phyloP scores from a whole-genome alignment of 2,113 vertebrate species.

The Phodopus roborovskii region DNA sequence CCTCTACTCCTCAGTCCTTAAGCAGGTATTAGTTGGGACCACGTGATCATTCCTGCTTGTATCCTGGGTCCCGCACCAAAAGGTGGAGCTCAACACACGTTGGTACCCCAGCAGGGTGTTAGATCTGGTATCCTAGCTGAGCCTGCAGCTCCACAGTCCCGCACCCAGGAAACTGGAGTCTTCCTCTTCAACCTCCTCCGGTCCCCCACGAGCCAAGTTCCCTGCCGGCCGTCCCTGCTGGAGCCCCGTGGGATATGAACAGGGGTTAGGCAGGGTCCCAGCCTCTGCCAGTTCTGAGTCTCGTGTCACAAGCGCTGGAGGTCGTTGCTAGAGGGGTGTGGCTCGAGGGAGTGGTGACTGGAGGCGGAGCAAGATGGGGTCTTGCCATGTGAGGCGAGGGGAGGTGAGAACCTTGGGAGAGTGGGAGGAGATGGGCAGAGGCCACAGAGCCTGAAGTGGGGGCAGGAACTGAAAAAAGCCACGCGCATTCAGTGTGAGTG shows the following conservation, averaged over 20 bases:
- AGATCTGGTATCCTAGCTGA: not conserved
- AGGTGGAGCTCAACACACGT: not conserved
- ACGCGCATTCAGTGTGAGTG: not conserved
- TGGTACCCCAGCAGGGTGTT: not conserved
- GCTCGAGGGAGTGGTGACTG: not conserved
- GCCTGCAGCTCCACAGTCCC: not conserved
- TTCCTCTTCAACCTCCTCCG: not conserved
- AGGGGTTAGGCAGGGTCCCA: not conserved
- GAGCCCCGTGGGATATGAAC: not conserved
- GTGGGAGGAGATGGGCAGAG: not conserved
- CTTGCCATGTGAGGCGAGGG: not conserved
- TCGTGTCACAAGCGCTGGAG: constrained; percentile 62
- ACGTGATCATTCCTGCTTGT: not conserved
- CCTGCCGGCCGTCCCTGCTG: not conserved
- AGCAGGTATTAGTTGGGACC: not conserved
- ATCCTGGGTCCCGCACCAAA: not conserved
- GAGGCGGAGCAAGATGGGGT: constrained; percentile 68
- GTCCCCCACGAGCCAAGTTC: not conserved
- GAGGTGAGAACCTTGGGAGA: not conserved
- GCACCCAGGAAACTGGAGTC: not conserved
- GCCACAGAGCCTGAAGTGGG: not conserved
- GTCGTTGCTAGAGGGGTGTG: constrained; percentile 61
- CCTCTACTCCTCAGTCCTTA: not conserved
- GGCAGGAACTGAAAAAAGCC: not conserved
- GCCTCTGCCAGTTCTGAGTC: constrained; percentile 44